Base-by-base conservation (phyloP, 2,888 invertebrate species). In the Phaedon cochleariae region DNA sequence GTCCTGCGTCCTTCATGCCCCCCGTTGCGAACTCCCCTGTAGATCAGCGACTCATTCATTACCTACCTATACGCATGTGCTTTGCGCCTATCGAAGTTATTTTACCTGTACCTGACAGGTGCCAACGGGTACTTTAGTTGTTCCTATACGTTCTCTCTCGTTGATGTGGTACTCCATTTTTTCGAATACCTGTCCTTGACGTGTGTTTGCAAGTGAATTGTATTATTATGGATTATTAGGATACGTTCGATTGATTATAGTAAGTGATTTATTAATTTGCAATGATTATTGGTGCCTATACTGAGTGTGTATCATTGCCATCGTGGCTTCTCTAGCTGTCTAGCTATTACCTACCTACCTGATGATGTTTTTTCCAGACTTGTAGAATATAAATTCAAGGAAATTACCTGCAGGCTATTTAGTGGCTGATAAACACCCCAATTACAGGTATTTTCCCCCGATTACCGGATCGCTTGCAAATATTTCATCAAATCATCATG, bases 61-160 rank as follows among this genome's bases (percentile, higher is more conserved):
- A 41, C 41, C 3, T 41, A 41, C 41, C 41, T 15, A 15, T 73
- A 74, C 77, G 77, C 77, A 77, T 76, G 77, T 72, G 69, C 75
- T 64, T 67, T 71, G 68, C 64, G 63, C 45, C 61, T 45, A 62
- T 62, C 51, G 55, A 52, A 64, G 61, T 66, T 72, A 69, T 72
- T 67, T 74, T 75, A 70, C 72, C 64, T 72, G 26, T 74, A 74
- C 74, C 74, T 75, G 76, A 68, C 75, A 74, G 74, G 72, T 74
- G 68, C 62, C 69, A 66, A 68, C 65, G 65, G 64, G 26, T 67
- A 67, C 64, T 64, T 59, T 67, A 69, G 70, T 67, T n/a, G n/a
- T n/a, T 69, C 65, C 68, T 72, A 65, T 65, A 65, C 68, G 65
- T 64, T 67, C 67, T 60, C 57, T 63, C 52, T 53, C 59, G 49